These are phyloP conservation scores for Noctua fimbriata DNA, from an alignment of 2,888 invertebrate species.

Conservation along the genomic window DNA sequence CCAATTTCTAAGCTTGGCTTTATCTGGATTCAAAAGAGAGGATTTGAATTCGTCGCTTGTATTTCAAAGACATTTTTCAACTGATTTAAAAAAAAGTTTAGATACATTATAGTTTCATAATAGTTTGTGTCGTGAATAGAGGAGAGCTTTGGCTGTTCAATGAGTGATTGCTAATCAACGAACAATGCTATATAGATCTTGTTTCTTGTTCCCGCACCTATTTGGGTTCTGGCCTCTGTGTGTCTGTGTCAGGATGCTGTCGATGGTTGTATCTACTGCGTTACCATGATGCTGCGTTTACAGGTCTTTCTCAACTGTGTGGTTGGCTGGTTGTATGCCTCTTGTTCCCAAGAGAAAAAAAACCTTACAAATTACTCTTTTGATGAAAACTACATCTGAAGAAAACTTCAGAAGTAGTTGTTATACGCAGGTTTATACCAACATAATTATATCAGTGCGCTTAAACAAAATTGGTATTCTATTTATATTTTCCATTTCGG, in stretches of 20 bases:
- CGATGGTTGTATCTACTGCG: not conserved
- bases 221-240: not conserved
- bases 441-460: not conserved
- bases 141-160: not conserved
- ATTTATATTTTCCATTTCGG: slow-evolving; percentile 6
- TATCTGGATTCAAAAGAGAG: slow-evolving; percentile 16
- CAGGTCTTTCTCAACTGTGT: not conserved
- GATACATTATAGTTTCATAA: not conserved
- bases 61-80: not conserved
- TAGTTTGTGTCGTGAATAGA: not conserved
- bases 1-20: slow-evolving; percentile 36
- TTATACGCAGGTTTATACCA: not conserved
- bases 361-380: not conserved
- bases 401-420: not conserved
- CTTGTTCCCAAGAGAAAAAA: not conserved
- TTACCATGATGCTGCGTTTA: not conserved
- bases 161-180: not conserved
- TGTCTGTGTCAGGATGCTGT: not conserved
- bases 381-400: too few species aligned
- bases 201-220: not conserved
- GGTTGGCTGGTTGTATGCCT: too few species aligned
- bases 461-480: not conserved
- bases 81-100: not conserved
- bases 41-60: slow-evolving; percentile 6
- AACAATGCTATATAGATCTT: not conserved